phyloP scores from a whole-genome alignment of 23 tunicate genomes.

The Styela clava region DNA sequence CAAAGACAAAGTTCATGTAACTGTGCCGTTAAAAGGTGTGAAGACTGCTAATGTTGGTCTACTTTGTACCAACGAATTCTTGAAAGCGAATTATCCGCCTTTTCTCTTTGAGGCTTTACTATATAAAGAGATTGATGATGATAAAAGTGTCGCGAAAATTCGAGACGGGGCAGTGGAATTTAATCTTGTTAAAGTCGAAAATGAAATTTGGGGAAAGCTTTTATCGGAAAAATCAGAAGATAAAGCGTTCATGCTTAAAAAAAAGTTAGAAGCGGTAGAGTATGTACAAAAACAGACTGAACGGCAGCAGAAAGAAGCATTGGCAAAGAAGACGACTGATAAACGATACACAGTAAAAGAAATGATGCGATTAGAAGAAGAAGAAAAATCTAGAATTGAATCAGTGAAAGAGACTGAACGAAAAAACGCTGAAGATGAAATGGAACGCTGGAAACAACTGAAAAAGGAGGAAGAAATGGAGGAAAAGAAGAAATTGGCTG shows the following conservation, averaged over 20 bases:
- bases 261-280: slow-evolving; percentile 75
- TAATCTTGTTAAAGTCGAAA: slow-evolving; percentile 38
- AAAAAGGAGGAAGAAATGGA: slow-evolving; percentile 61
- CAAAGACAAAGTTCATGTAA: slow-evolving; percentile 32
- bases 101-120: slow-evolving; percentile 78
- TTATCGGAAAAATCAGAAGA: slow-evolving; percentile 46
- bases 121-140: slow-evolving; percentile 63
- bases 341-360: slow-evolving; percentile 66
- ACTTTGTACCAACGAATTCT: slow-evolving; percentile 45
- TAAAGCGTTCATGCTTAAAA: slow-evolving; percentile 46
- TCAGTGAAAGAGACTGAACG: slow-evolving; percentile 62
- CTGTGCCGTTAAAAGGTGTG: slow-evolving; percentile 80
- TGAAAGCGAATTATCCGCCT: slow-evolving; percentile 84
- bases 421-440: slow-evolving; percentile 31
- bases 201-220: slow-evolving; percentile 48
- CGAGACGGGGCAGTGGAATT: slow-evolving; percentile 59
- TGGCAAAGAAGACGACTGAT: slow-evolving; percentile 33
- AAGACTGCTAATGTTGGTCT: slow-evolving; percentile 60
- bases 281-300: slow-evolving; percentile 56
- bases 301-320: slow-evolving; percentile 36
- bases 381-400: slow-evolving; percentile 41
- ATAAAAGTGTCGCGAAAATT: slow-evolving; percentile 53
- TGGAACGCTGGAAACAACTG: slow-evolving; percentile 64
- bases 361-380: slow-evolving; percentile 72
- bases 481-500: slow-evolving; percentile 47